These are phyloP conservation scores for Nycticorax nycticorax DNA, from an alignment of 2,113 vertebrate species.

Conservation along the genomic window DNA sequence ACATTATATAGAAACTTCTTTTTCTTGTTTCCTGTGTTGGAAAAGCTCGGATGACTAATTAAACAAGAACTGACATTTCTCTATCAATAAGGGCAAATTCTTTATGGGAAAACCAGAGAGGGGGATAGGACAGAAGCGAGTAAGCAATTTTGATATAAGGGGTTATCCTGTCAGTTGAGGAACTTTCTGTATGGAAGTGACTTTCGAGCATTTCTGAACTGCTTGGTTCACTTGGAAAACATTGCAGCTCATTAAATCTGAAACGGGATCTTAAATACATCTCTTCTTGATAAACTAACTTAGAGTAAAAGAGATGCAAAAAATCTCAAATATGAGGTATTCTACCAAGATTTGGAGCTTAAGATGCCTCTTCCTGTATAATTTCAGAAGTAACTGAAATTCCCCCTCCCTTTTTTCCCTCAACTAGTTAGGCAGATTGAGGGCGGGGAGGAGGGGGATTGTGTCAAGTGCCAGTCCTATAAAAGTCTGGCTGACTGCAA, in stretches of 20 bases:
- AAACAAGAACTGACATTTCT: not conserved
- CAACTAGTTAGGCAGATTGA: not conserved
- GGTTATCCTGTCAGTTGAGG: not conserved
- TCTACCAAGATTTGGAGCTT: not conserved
- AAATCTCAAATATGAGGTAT: not conserved
- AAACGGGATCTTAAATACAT: not conserved
- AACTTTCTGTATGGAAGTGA: not conserved
- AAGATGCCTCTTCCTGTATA: not conserved
- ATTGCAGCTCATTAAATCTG: not conserved
- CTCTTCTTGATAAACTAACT: not conserved
- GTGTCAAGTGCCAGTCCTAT: not conserved
- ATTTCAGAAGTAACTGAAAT: not conserved
- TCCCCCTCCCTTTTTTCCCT: not conserved
- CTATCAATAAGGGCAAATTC: not conserved
- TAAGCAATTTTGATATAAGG: not conserved
- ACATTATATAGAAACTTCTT: not conserved
- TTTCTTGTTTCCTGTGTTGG: not conserved
- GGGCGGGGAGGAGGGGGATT: accelerated
- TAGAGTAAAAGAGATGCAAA: not conserved
- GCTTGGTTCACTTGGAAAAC: not conserved
- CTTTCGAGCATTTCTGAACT: not conserved
- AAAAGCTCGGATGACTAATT: not conserved
- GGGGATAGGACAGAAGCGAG: not conserved
- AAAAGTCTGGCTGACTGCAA: not conserved
- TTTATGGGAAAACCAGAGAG: not conserved